Evolutionary conservation across 2,113 vertebrate genomes (phyloP).

Genomic region (Oncorhynchus clarkii): DNA sequence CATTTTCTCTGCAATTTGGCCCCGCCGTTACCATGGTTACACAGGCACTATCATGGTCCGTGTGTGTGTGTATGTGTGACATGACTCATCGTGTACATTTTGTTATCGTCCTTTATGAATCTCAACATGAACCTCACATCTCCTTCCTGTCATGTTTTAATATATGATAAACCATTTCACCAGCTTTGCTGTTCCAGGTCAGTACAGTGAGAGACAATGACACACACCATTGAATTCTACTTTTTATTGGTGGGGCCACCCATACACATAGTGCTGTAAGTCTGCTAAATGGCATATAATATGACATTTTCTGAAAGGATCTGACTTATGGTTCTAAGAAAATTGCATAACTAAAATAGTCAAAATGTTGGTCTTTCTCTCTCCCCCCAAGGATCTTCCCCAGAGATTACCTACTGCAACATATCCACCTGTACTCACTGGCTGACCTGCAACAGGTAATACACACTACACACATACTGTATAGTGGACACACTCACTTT

Average conservation of each 20-base stretch:
- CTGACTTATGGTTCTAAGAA: too few relatives aligned
- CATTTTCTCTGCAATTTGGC: conserved; percentile 46
- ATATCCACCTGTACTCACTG: conserved; percentile 95
- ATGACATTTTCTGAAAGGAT: too few relatives aligned
- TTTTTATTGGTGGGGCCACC: too few relatives aligned
- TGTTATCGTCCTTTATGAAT: not conserved
- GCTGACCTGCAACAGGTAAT: conserved; percentile 94
- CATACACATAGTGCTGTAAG: too few relatives aligned
- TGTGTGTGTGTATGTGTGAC: not conserved
- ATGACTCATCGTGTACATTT: not conserved
- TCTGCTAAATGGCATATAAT: too few relatives aligned
- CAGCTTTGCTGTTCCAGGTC: too few relatives aligned
- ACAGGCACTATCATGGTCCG: too few relatives aligned
- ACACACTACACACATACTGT: not conserved
- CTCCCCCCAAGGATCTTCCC: conserved; percentile 86
- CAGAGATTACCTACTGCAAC: conserved; percentile 94
- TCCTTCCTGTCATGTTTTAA: too few relatives aligned
- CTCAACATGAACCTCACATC: too few relatives aligned
- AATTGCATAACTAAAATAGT: not conserved
- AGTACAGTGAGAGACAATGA: too few relatives aligned
- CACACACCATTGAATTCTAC: too few relatives aligned
- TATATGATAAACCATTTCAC: too few relatives aligned
- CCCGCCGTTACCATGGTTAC: conserved; percentile 43
- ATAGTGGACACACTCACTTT: not conserved
- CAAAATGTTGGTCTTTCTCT: not conserved